A percentile compares a stretch with the other conserved stretches of the same genome.
phyloP scores from a whole-genome alignment of 1,140 invertebrate genomes.

The Ctenoplectra terminalis region DNA sequence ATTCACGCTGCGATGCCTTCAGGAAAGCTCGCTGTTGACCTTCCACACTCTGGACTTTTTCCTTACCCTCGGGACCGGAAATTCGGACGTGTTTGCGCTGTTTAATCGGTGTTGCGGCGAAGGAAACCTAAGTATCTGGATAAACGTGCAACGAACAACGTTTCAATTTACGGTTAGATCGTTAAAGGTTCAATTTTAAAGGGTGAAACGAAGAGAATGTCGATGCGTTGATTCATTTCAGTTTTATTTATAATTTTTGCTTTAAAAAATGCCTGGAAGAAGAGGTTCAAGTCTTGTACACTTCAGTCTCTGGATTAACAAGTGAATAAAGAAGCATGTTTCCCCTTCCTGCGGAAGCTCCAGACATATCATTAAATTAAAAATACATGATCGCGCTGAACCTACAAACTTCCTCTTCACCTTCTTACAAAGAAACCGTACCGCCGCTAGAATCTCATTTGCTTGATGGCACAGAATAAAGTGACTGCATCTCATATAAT shows the following conservation, averaged over 20 bases:
- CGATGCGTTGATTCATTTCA: too few relatives aligned
- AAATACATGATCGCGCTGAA: not conserved
- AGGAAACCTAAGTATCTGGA: too few relatives aligned
- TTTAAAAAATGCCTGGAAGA: too few relatives aligned
- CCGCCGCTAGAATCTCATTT: slow-evolving; percentile 7
- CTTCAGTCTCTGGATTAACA: too few relatives aligned
- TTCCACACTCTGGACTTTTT: not conserved
- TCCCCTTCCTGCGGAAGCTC: not conserved
- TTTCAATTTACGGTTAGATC: too few relatives aligned
- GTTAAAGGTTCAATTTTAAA: too few relatives aligned
- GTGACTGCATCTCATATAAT: not conserved
- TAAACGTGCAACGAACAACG: not conserved
- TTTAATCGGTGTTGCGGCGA: slow-evolving; percentile 10
- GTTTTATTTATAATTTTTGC: too few relatives aligned
- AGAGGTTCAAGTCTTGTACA: too few relatives aligned
- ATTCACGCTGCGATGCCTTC: not conserved
- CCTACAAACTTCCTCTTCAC: not conserved
- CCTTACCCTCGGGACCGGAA: not conserved
- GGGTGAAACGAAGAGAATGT: too few relatives aligned
- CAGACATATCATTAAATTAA: slow-evolving; percentile 2
- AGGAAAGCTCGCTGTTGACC: not conserved
- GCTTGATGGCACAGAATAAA: slow-evolving; percentile 13
- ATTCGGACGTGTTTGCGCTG: slow-evolving; percentile 5
- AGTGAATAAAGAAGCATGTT: not conserved
- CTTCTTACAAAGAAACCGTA: not conserved